Conservation (phyloP, 2,113 vertebrate genomes). For the Poecile atricapillus region DNA sequence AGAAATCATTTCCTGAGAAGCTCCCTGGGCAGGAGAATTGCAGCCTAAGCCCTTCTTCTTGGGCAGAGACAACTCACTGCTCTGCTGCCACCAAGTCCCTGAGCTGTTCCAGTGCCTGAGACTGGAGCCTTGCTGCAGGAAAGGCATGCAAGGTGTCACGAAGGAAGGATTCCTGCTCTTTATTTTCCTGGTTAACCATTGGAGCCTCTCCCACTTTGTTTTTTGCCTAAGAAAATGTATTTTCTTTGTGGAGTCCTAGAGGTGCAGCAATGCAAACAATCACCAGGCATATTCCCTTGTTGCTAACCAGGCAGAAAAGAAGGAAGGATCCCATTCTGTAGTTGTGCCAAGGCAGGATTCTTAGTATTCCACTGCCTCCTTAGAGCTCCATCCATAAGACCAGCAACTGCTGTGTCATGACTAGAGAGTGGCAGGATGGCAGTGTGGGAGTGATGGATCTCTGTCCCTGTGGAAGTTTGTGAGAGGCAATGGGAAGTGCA, state of each 20-base stretch:
- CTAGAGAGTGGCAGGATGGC: not conserved
- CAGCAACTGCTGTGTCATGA: not conserved
- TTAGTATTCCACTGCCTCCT: not conserved
- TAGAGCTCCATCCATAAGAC: not conserved
- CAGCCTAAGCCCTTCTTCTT: not conserved
- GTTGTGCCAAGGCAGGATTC: not conserved
- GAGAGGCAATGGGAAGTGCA: not conserved
- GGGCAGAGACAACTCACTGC: not conserved
- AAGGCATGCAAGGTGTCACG: accelerated
- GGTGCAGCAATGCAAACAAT: not conserved
- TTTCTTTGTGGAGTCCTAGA: not conserved
- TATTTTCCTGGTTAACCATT: not conserved
- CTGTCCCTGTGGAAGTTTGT: not conserved
- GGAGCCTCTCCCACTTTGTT: not conserved
- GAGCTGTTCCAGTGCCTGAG: not conserved
- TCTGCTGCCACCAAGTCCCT: not conserved
- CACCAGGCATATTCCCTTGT: not conserved
- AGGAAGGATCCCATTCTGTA: not conserved
- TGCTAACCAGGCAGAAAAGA: not conserved
- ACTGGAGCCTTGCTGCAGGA: not conserved
- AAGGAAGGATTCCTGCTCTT: not conserved
- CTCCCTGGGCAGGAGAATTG: not conserved
- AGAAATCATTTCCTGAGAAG: not conserved
- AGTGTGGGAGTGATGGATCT: not conserved
- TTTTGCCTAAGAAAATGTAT: no score